Conservation (phyloP, 2,888 invertebrate species). For the Meghimatium bilineatum region DNA sequence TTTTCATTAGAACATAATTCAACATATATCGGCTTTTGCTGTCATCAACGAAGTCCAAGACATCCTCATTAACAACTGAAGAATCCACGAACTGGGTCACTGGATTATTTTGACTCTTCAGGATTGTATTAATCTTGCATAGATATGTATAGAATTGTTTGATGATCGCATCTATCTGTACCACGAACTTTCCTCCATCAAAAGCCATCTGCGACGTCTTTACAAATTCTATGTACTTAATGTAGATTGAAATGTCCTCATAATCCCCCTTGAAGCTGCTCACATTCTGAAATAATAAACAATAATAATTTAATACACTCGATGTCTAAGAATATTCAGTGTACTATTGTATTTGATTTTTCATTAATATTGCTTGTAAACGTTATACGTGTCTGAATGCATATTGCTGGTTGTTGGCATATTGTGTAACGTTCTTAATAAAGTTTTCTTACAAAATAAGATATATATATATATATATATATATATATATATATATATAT, state of each 20-base stretch:
- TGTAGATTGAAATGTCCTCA: neutral
- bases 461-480: too few species aligned
- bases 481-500: too few species aligned
- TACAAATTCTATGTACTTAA: neutral
- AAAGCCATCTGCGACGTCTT: neutral
- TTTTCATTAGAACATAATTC: conserved; percentile 21
- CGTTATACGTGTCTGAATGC: too few species aligned
- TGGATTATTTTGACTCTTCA: neutral
- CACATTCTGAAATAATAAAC: conserved; percentile 6
- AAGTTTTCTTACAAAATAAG: too few species aligned
- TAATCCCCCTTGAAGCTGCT: neutral
- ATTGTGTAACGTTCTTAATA: too few species aligned
- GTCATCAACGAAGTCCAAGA: neutral
- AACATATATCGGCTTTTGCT: neutral
- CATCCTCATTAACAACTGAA: neutral
- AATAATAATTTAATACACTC: conserved; percentile 5
- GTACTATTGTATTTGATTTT: too few species aligned
- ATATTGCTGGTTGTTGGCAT: too few species aligned
- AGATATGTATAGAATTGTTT: neutral
- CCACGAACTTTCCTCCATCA: neutral
- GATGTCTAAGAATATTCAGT: too few species aligned
- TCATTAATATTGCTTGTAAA: too few species aligned
- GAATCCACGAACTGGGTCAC: conserved; percentile 5
- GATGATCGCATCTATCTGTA: neutral
- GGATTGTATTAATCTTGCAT: conserved; percentile 4